Evolutionary conservation across 2,888 invertebrate species (phyloP), one percentile per base, ranked within the genome.

Genomic region (Mythimna pallens): DNA sequence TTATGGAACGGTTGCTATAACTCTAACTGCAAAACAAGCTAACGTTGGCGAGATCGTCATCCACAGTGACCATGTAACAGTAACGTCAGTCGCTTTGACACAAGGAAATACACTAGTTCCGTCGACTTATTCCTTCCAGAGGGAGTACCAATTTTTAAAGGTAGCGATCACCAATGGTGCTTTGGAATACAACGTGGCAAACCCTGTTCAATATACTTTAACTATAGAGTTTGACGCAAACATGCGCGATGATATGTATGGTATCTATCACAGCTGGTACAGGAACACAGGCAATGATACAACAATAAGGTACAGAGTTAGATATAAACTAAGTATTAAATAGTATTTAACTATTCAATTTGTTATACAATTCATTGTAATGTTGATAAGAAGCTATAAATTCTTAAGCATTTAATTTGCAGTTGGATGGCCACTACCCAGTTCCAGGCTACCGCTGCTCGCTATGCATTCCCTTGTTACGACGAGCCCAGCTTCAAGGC

Each of bases 401-500:
- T 64, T 65, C 12, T 65, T 61, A 63, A 55, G 36, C 34, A 73
- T 65, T 70, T 72, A 55, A 52, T 75, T 89, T 89, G 30, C 73
- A 97, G 97, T 57, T 97, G 96, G 96, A 93, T 97, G 90, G 97
- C 97, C 0, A 96, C 97, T 0, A 98, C 98, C 0, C 98, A 98
- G 86, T 98, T 98, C 88, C 96, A 98, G 92, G 96, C 97, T 0
- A 97, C 97, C 2, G 93, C 97, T 73, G 98, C 98, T 0, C 97
- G 98, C 30, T 95, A 95, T 82, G 98, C 97, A 0, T 98, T 98
- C 91, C 98, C 98, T 36, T 97, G 98, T 86, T 98, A 98, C 86
- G 98, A 98, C 87, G 98, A 98, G 84, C 98, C 98, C 0, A 97
- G 97, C n/a, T 98, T 98, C 89, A 98, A 98, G 89, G 98, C 98